phyloP scores from a whole-genome alignment of 2,888 invertebrate species.

The Hipparchia sbordonii region DNA sequence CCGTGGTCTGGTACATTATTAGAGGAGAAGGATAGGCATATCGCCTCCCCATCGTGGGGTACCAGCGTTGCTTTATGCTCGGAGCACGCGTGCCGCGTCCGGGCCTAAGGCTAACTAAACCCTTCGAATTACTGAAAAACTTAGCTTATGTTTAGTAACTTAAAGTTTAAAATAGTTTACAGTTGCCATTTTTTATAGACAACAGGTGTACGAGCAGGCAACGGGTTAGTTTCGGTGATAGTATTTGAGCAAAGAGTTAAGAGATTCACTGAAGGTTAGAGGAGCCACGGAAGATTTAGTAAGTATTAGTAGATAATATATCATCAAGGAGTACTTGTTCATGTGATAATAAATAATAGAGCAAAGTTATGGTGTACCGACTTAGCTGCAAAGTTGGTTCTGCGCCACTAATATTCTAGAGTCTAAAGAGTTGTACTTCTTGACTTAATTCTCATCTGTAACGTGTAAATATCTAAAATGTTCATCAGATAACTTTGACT shows the following conservation, averaged over 20 bases:
- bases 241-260: slow-evolving; percentile 48
- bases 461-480: not conserved
- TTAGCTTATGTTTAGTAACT: slow-evolving; percentile 13
- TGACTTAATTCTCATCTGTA: not conserved
- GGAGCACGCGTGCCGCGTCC: slow-evolving; percentile 54
- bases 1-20: not conserved
- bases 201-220: slow-evolving; percentile 44
- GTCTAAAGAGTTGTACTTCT: not conserved
- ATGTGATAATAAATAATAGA: too few relatives aligned
- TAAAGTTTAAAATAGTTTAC: slow-evolving; percentile 29
- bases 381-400: too few relatives aligned
- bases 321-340: too few relatives aligned
- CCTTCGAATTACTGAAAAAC: slow-evolving; percentile 19
- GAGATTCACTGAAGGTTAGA: slow-evolving; percentile 35
- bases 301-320: too few relatives aligned
- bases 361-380: too few relatives aligned
- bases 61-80: not conserved
- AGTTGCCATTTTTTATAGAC: slow-evolving; percentile 16
- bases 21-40: not conserved
- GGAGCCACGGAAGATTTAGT: not conserved
- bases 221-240: slow-evolving; percentile 50
- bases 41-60: not conserved
- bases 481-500: not conserved
- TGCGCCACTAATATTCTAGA: too few relatives aligned
- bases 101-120: slow-evolving; percentile 51